Percentiles rank a stretch among this genome's conserved stretches.
These are phyloP conservation scores for Tyto alba DNA, from an alignment of 2,113 vertebrate species.

Conservation along the genomic window DNA sequence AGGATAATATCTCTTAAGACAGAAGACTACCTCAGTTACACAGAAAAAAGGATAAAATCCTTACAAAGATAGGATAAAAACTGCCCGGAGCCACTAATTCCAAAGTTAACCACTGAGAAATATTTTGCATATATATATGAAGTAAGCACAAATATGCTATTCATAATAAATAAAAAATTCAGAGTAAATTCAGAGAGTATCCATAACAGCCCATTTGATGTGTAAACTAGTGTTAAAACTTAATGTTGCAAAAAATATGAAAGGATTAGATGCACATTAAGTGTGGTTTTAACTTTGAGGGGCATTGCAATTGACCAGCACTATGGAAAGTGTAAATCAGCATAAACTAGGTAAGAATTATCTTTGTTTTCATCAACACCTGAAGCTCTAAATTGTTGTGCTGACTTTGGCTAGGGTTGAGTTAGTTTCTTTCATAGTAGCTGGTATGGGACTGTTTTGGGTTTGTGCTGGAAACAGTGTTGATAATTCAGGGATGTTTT, in stretches of 20 bases:
- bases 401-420: too few relatives aligned
- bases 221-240: not conserved
- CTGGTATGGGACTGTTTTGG: too few relatives aligned
- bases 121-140: not conserved
- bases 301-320: not conserved
- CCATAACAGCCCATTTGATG: not conserved
- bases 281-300: not conserved
- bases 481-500: too few relatives aligned
- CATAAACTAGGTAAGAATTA: not conserved
- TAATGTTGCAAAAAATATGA: not conserved
- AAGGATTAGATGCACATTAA: not conserved
- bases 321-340: not conserved
- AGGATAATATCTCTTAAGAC: not conserved
- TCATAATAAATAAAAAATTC: too few relatives aligned
- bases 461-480: too few relatives aligned
- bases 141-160: not conserved
- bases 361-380: constrained; percentile 41
- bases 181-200: too few relatives aligned
- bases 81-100: not conserved
- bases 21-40: not conserved
- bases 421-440: too few relatives aligned
- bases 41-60: not conserved
- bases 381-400: constrained; percentile 5
- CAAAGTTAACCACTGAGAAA: not conserved
- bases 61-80: not conserved